Conservation (phyloP, 2,888 invertebrate genomes). For the Anaspis maculata region DNA sequence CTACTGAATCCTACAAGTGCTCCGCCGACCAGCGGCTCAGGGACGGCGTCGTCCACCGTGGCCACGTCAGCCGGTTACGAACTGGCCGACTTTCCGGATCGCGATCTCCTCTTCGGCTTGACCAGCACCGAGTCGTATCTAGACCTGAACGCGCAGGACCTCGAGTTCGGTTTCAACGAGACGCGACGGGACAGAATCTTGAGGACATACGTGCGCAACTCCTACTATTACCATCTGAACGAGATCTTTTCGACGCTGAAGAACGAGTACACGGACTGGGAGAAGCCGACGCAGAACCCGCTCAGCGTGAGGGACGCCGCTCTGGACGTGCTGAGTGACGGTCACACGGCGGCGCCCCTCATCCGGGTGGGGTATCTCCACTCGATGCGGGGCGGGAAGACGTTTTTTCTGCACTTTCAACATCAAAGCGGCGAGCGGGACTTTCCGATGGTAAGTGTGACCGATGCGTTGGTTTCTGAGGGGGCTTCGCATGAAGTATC, state of each 20-base stretch:
- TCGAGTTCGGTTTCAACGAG: constrained; percentile 88
- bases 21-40: constrained; percentile 39
- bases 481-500: not conserved
- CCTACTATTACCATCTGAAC: constrained; percentile 89
- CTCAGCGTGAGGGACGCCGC: constrained; percentile 78
- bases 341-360: constrained; percentile 80
- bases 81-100: constrained; percentile 71
- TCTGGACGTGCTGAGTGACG: constrained; percentile 82
- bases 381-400: constrained; percentile 67
- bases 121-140: constrained; percentile 76
- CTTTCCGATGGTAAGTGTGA: constrained; percentile 60
- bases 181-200: constrained; percentile 77
- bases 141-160: constrained; percentile 73
- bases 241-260: constrained; percentile 87
- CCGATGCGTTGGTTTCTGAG: too few relatives aligned
- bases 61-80: constrained; percentile 69
- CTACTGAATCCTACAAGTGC: constrained; percentile 53
- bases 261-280: constrained; percentile 97
- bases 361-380: constrained; percentile 74
- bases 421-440: constrained; percentile 77
- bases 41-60: constrained; percentile 46
- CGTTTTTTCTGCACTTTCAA: constrained; percentile 82
- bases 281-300: constrained; percentile 77
- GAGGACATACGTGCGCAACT: constrained; percentile 87
- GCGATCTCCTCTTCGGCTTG: constrained; percentile 77